Evolutionary conservation across 2,888 invertebrate species (phyloP), one percentile per base, ranked within the genome.

Genomic region (Physocephala rufipes): DNA sequence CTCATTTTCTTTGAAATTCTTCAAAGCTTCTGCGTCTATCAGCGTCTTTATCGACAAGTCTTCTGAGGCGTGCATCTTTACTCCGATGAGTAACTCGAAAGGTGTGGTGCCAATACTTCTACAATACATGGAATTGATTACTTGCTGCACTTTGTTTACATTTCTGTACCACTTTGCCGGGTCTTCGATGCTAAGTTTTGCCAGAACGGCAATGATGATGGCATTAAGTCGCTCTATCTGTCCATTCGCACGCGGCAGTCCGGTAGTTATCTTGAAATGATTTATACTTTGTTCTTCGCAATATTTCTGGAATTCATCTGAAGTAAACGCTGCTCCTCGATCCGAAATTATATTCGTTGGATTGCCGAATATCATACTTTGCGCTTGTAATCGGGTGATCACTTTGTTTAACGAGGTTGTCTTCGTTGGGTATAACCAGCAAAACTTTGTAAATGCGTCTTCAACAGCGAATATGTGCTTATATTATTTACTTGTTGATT

Each of bases 321-420:
- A 72, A 1, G 72, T 74, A 61, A 77, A 77, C 4, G 86, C 84
- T 2, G 82, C 74, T 2, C 83, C 83, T 72, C 77, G 74, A 70
- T 85, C 84, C 0, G 82, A 79, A 4, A 85, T 79, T 5, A 85
- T 79, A 47, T 78, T 76, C 12, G 26, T 67, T 13, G 85, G 84
- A 73, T 82, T 82, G 13, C 84, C 85, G 78, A 85, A 86, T 9
- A 67, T 75, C n/a, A 75, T 74, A 61, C 81, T 80, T 45, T 82
- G 82, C 7, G 74, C 36, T 4, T 70, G 72, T 3, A 85, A 55
- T 71, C 80, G 82, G 2, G 74, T 43, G 5, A 86, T 45, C 0
- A 79, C 79, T 62, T 87, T 84, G 28, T 75, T 76, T 2, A 79
- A 71, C 0, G 79, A 74, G 0, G 78, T 78, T 2, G 76, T 71